Conservation (phyloP, 2,113 vertebrate species). For the Dascyllus trimaculatus region DNA sequence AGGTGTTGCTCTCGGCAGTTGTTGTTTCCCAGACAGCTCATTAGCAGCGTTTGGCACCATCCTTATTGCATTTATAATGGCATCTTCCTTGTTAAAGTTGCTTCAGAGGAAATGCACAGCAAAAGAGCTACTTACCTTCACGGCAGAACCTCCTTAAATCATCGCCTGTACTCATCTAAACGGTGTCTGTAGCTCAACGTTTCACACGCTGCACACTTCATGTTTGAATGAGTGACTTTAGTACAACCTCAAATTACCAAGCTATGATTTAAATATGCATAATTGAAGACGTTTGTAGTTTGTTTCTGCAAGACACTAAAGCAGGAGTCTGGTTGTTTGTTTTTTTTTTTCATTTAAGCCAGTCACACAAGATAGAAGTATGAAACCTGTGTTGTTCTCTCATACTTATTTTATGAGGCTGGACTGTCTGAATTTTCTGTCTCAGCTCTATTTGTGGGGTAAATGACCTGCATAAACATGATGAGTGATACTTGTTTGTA, state of each 20-base stretch:
- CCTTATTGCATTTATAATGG: constrained; percentile 57
- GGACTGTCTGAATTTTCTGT: constrained; percentile 7
- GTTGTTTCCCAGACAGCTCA: constrained; percentile 66
- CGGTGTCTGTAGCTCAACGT: constrained; percentile 16
- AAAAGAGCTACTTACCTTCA: constrained; percentile 15
- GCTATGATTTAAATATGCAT: background rate
- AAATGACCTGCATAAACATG: constrained; percentile 29
- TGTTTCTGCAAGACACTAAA: background rate
- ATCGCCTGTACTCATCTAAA: constrained; percentile 24
- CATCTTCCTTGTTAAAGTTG: constrained; percentile 46
- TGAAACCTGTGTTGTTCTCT: background rate
- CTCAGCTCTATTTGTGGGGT: background rate
- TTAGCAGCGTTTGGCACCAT: constrained; percentile 50
- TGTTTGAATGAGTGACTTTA: constrained; percentile 21
- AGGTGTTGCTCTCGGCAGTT: constrained; percentile 53
- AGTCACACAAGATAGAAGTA: background rate
- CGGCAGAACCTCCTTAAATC: constrained; percentile 17
- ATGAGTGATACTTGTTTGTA: constrained; percentile 16
- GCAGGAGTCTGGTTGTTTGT: too few relatives aligned
- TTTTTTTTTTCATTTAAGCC: background rate
- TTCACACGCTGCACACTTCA: background rate
- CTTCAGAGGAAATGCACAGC: constrained; percentile 43
- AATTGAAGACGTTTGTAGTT: constrained; percentile 5
- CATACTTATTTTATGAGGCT: constrained; percentile 8
- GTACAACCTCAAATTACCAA: constrained; percentile 13